Percentiles rank a stretch among this genome's conserved stretches.
phyloP scores from a whole-genome alignment of 2,113 vertebrate genomes.

The Myotis brandtii region DNA sequence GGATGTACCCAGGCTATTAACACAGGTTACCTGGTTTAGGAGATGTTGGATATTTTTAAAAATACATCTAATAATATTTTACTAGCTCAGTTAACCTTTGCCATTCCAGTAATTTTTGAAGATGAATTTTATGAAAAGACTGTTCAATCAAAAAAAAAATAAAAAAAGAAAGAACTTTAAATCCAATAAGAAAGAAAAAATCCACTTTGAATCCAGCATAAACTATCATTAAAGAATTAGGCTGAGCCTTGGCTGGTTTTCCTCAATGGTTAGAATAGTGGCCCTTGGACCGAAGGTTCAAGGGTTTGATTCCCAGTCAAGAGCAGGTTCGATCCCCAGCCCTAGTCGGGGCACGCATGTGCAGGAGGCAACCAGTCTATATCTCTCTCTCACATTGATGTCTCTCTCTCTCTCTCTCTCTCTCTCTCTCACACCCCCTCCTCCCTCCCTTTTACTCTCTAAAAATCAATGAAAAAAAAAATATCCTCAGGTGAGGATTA shows the following conservation, averaged over 20 bases:
- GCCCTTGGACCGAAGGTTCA: no score
- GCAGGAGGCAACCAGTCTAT: no score
- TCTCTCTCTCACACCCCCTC: no score
- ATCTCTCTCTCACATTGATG: no score
- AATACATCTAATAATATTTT: neutral
- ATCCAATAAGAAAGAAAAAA: neutral
- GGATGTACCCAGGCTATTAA: neutral
- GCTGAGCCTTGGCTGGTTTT: neutral
- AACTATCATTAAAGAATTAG: constrained; percentile 19
- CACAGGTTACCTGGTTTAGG: neutral
- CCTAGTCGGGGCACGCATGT: no score
- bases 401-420: no score
- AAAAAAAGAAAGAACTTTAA: neutral
- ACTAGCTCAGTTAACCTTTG: neutral
- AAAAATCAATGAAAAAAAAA: no score
- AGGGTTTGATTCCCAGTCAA: no score
- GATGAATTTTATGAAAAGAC: constrained; percentile 35
- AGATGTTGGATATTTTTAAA: neutral
- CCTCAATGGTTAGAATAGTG: no score
- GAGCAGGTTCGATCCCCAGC: no score
- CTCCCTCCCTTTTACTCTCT: no score
- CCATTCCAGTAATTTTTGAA: constrained; percentile 19
- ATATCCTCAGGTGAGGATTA: no score
- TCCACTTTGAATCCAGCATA: neutral
- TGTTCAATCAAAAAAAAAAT: neutral